Percentiles rank a stretch among this genome's conserved stretches.
Evolutionary conservation across 2,888 invertebrate genomes (phyloP).

Genomic region (Antitype chi): DNA sequence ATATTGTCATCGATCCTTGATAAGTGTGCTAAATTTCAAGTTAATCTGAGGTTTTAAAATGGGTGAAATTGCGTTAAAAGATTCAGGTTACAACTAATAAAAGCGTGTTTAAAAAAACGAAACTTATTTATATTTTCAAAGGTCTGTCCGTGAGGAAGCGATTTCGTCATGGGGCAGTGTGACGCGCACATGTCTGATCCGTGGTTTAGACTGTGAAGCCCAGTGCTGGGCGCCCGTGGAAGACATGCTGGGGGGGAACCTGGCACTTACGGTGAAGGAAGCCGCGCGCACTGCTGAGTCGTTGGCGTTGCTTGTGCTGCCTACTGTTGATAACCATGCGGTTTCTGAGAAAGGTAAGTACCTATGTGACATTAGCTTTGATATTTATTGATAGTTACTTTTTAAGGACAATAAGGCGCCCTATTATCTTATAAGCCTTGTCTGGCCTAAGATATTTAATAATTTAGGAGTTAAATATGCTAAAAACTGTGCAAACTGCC

Average conservation of each 20-base stretch:
- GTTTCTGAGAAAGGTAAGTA: conserved; percentile 80
- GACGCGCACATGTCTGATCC: conserved; percentile 77
- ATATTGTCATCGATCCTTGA: no score
- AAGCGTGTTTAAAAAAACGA: background rate
- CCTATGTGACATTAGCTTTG: background rate
- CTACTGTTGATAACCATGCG: conserved; percentile 78
- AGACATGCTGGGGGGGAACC: conserved; percentile 64
- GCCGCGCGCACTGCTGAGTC: conserved; percentile 79
- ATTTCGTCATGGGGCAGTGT: conserved; percentile 83
- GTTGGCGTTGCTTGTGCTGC: conserved; percentile 80
- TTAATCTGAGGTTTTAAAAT: no score
- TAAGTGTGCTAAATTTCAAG: no score
- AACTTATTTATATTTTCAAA: conserved; percentile 45
- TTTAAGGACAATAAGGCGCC: background rate
- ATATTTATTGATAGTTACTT: background rate
- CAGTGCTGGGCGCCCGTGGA: conserved; percentile 81
- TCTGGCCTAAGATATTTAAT: background rate
- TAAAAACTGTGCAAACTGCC: background rate
- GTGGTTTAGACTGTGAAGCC: conserved; percentile 70
- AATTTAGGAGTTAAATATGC: background rate
- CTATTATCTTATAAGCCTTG: background rate
- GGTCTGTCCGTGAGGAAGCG: conserved; percentile 84
- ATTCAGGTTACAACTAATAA: no score
- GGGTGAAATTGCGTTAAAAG: no score
- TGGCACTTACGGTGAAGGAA: conserved; percentile 68